Evolutionary conservation across 2,797 vertebrate species (phyloP), one percentile per base, ranked within the genome.

Genomic region (Pogoniulus pusillus): DNA sequence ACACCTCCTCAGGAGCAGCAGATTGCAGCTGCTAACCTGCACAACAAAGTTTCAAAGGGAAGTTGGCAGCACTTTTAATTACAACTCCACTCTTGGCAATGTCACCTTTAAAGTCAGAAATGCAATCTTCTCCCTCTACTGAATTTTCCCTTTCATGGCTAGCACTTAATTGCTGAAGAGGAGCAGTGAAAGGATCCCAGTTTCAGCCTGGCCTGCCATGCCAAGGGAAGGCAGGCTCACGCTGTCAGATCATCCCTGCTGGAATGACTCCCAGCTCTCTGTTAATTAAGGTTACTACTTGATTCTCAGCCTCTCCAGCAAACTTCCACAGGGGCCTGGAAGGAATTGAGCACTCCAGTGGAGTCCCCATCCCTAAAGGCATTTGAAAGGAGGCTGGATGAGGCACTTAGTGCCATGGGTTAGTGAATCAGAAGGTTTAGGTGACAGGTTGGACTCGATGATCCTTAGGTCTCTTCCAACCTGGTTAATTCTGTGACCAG

Each of bases 81-180:
- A 54, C 76, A 88, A 60, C 64, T 55, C 30, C 23, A 19, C 23
- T 66, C 30, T 86, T 88, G 64, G 32, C 83, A 93, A 70, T 68
- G 74, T 68, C 87, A 93, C 71, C 71, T 91, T 88, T 79, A 32
- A 35, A 92, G 54, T 32, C 30, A 49, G 32, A 92, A 89, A 82
- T 27, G 27, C 47, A 66, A 51, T 73, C 34, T 88, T n/a, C 69
- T 68, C 29, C 69, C 39, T 32, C 32, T 64, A 58, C 57, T 63
- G 64, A 47, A 68, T 79, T 90, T 68, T 88, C 29, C n/a, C 20
- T 49, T 84, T 86, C 0, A 1, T 5, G 3, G 23, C 51, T 73
- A 76, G 79, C 22, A 41, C 24, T 85, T 75, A 91, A 87, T 73
- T 70, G 77, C 91, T 72, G 55, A 87, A 23, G 47, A 73, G 53